Conservation (phyloP, 2,888 invertebrate genomes). For the Asteroscopus sphinx region DNA sequence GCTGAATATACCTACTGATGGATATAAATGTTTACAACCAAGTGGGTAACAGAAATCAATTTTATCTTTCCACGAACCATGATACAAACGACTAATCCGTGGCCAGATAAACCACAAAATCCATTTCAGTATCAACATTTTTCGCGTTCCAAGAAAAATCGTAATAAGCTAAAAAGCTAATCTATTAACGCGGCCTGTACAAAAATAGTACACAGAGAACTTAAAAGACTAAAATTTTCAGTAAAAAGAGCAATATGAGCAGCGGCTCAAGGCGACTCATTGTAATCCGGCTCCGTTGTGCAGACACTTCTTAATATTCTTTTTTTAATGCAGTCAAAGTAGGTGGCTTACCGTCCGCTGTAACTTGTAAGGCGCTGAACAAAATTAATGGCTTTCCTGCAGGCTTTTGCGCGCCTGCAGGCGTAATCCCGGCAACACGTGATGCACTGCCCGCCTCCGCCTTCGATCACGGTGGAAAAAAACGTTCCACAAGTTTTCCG, state of each 20-base stretch:
- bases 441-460: slow-evolving; percentile 63
- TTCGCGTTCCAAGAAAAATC: slow-evolving; percentile 19
- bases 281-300: slow-evolving; percentile 68
- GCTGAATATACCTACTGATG: neutral
- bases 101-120: slow-evolving; percentile 12
- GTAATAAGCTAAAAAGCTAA: slow-evolving; percentile 43
- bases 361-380: slow-evolving; percentile 78
- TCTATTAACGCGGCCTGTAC: slow-evolving; percentile 36
- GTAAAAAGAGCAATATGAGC: slow-evolving; percentile 60
- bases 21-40: neutral
- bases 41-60: neutral
- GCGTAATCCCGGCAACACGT: slow-evolving; percentile 72
- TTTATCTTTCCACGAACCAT: neutral
- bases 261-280: slow-evolving; percentile 59
- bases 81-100: slow-evolving; percentile 15
- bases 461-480: slow-evolving; percentile 53
- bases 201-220: slow-evolving; percentile 36
- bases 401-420: slow-evolving; percentile 65
- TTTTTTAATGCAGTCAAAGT: slow-evolving; percentile 71
- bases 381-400: slow-evolving; percentile 77
- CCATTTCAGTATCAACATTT: slow-evolving; percentile 1
- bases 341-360: slow-evolving; percentile 71
- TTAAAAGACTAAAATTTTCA: slow-evolving; percentile 54
- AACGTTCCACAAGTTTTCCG: slow-evolving; percentile 50
- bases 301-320: slow-evolving; percentile 68